Conservation (phyloP, 2,113 vertebrate species). For the Salvelinus namaycush region DNA sequence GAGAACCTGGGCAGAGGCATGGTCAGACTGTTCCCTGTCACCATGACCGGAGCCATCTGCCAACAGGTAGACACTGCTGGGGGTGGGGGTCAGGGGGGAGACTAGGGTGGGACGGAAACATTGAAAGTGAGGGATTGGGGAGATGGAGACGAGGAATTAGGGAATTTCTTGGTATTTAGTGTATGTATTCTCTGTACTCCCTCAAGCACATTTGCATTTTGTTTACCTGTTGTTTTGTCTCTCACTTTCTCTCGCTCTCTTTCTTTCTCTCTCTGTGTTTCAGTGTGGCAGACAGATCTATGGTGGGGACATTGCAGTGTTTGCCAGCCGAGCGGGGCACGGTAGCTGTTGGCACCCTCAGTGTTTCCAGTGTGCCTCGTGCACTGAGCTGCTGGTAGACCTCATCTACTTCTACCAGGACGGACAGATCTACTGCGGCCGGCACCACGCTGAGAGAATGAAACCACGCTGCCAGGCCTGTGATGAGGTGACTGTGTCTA, state of each 20-base stretch:
- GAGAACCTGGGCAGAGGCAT: slow-evolving; percentile 84
- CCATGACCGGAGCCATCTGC: slow-evolving; percentile 86
- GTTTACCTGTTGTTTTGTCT: neutral
- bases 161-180: too few relatives aligned
- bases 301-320: slow-evolving; percentile 77
- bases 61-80: slow-evolving; percentile 75
- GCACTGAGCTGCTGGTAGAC: slow-evolving; percentile 80
- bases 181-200: too few relatives aligned
- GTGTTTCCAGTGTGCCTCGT: slow-evolving; percentile 78
- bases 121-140: too few relatives aligned
- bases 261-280: slow-evolving; percentile 18
- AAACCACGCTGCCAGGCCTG: slow-evolving; percentile 91
- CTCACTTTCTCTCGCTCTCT: neutral
- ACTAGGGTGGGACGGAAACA: slow-evolving; percentile 48
- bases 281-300: slow-evolving; percentile 78
- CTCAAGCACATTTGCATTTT: too few relatives aligned
- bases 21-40: slow-evolving; percentile 83
- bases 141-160: too few relatives aligned
- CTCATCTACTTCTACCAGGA: slow-evolving; percentile 93
- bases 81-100: slow-evolving; percentile 14
- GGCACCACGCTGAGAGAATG: slow-evolving; percentile 88
- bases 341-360: slow-evolving; percentile 79
- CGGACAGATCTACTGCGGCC: slow-evolving; percentile 84
- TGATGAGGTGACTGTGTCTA: slow-evolving; percentile 74
- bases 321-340: slow-evolving; percentile 74